Percentiles rank a stretch among this genome's conserved stretches.
Evolutionary conservation across 2,113 vertebrate species (phyloP).

Genomic region (Rissa tridactyla): DNA sequence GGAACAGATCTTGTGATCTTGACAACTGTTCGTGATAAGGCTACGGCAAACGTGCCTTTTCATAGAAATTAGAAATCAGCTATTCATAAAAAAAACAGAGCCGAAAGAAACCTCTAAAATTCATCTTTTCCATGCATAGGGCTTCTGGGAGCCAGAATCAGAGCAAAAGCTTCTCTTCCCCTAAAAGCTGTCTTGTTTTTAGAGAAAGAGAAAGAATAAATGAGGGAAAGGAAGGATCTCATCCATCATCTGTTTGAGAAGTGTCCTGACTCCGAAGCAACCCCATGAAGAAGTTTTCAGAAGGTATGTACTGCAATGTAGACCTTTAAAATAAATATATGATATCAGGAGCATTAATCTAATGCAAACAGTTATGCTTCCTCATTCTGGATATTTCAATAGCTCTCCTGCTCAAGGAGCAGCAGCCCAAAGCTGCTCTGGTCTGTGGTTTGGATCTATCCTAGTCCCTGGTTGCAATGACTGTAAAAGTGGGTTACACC

Average conservation of each 20-base stretch:
- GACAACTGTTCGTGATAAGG: background rate
- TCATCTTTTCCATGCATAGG: background rate
- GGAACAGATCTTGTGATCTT: slow-evolving; percentile 14
- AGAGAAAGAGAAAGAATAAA: background rate
- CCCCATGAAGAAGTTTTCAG: background rate
- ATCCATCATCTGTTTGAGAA: background rate
- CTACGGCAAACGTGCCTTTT: slow-evolving; percentile 11
- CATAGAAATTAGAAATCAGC: background rate
- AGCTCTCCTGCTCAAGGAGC: background rate
- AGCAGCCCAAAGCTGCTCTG: background rate
- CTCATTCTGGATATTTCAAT: background rate
- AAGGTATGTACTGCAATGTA: background rate
- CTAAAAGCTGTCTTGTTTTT: background rate
- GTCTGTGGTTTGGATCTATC: background rate
- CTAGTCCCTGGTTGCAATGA: background rate
- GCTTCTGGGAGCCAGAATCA: background rate
- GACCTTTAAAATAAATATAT: background rate
- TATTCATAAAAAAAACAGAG: background rate
- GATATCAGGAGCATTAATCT: background rate
- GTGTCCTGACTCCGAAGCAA: background rate
- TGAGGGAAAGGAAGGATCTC: background rate
- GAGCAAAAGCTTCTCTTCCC: background rate
- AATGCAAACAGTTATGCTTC: background rate
- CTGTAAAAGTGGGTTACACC: background rate
- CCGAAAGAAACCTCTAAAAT: background rate